These are phyloP conservation scores for Pocota personata DNA, from an alignment of 2,888 invertebrate genomes.

Conservation along the genomic window DNA sequence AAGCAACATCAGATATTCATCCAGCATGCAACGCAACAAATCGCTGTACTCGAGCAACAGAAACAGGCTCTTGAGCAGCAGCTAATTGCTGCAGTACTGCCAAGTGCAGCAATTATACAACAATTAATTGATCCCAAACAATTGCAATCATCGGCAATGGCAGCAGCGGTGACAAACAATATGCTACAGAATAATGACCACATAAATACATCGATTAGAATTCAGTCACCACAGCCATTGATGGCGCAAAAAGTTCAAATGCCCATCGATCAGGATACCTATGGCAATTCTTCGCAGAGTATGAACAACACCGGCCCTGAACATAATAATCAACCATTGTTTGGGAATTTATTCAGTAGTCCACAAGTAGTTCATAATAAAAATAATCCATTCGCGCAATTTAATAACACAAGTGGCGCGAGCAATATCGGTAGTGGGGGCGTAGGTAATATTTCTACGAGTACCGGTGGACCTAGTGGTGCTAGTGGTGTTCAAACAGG, in stretches of 20 bases:
- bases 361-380: slow-evolving; percentile 49
- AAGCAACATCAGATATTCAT: slow-evolving; percentile 98
- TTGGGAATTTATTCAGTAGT: slow-evolving; percentile 45
- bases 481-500: background rate
- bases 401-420: slow-evolving; percentile 79
- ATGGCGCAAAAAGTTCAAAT: slow-evolving; percentile 82
- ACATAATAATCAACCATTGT: slow-evolving; percentile 66
- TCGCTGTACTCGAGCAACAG: slow-evolving; percentile 92
- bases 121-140: slow-evolving; percentile 76
- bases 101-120: slow-evolving; percentile 77
- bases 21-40: slow-evolving; percentile 94
- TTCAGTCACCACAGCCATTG: slow-evolving; percentile 79
- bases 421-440: slow-evolving; percentile 83
- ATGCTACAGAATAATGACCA: slow-evolving; percentile 65
- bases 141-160: slow-evolving; percentile 65
- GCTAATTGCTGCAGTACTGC: slow-evolving; percentile 77
- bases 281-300: slow-evolving; percentile 30
- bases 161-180: slow-evolving; percentile 23
- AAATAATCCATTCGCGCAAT: slow-evolving; percentile 57
- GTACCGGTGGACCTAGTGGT: background rate
- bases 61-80: slow-evolving; percentile 85
- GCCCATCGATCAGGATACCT: slow-evolving; percentile 76
- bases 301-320: slow-evolving; percentile 55
- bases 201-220: slow-evolving; percentile 70
- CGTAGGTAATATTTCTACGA: slow-evolving; percentile 79